phyloP scores from a whole-genome alignment of 2,113 vertebrate genomes.

The Rana temporaria region DNA sequence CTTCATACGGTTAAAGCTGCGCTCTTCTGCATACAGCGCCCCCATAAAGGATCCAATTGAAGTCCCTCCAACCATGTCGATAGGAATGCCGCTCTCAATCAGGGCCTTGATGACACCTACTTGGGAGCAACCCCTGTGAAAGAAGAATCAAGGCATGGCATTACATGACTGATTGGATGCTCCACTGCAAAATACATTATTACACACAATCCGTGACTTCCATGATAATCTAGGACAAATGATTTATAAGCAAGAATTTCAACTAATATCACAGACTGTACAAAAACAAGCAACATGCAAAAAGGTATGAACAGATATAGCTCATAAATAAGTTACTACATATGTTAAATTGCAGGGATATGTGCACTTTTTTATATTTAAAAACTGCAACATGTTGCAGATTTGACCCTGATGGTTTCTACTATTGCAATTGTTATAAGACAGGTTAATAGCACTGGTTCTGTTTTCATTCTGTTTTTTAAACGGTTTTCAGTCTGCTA shows the following conservation, averaged over 20 bases:
- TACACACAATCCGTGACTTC: not conserved
- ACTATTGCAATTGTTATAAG: too few relatives aligned
- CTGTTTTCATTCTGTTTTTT: too few relatives aligned
- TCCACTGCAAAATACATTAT: not conserved
- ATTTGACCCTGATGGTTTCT: too few relatives aligned
- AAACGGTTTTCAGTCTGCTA: too few relatives aligned
- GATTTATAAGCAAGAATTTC: not conserved
- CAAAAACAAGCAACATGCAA: too few relatives aligned
- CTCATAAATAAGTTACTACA: too few relatives aligned
- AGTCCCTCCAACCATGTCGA: constrained; percentile 91
- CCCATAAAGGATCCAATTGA: constrained; percentile 92
- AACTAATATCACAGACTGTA: not conserved
- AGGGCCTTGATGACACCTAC: constrained; percentile 87
- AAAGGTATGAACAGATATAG: too few relatives aligned
- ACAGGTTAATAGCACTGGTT: too few relatives aligned
- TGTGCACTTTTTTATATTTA: too few relatives aligned
- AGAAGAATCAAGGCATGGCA: not conserved
- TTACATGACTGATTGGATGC: not conserved
- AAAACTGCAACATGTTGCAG: too few relatives aligned
- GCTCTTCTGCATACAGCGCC: constrained; percentile 89
- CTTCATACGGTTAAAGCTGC: constrained; percentile 84
- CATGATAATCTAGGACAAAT: not conserved
- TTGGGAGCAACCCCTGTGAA: constrained; percentile 88
- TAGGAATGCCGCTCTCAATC: constrained; percentile 84
- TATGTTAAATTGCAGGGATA: too few relatives aligned